Percentiles rank a stretch among this genome's conserved stretches.
Evolutionary conservation across 2,113 vertebrate genomes (phyloP).

Genomic region (Ciconia boyciana): DNA sequence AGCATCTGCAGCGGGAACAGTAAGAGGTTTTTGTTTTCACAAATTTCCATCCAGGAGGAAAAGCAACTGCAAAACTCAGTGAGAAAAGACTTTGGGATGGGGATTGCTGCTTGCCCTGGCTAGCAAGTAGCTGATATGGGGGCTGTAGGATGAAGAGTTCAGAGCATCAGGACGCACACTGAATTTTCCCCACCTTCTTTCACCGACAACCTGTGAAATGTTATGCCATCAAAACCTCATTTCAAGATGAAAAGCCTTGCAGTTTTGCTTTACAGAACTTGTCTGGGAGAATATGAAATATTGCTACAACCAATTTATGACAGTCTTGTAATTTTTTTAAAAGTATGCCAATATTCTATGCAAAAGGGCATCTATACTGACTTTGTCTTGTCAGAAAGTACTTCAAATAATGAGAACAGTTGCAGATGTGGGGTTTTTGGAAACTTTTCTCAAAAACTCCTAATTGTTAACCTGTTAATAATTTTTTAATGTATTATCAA

Average conservation of each 20-base stretch:
- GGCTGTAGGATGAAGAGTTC: neutral
- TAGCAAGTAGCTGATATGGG: neutral
- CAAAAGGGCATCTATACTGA: neutral
- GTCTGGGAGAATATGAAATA: neutral
- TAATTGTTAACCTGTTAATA: neutral
- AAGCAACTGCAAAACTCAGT: neutral
- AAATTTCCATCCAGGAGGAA: neutral
- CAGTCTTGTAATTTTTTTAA: neutral
- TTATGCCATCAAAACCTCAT: neutral
- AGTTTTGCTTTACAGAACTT: neutral
- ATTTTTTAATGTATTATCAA: neutral
- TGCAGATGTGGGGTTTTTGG: neutral
- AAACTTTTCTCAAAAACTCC: neutral
- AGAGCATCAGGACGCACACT: neutral
- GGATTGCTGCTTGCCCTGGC: neutral
- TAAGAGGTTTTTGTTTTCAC: neutral
- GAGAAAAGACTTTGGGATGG: neutral
- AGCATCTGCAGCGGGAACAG: neutral
- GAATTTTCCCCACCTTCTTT: neutral
- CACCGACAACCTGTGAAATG: rapidly evolving
- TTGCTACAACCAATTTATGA: neutral
- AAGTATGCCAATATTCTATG: neutral
- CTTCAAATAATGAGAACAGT: neutral
- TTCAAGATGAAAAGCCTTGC: neutral
- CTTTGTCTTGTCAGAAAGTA: neutral